These are phyloP conservation scores for Fistularia tabacaria DNA, from an alignment of 2,797 vertebrate genomes.

Conservation along the genomic window DNA sequence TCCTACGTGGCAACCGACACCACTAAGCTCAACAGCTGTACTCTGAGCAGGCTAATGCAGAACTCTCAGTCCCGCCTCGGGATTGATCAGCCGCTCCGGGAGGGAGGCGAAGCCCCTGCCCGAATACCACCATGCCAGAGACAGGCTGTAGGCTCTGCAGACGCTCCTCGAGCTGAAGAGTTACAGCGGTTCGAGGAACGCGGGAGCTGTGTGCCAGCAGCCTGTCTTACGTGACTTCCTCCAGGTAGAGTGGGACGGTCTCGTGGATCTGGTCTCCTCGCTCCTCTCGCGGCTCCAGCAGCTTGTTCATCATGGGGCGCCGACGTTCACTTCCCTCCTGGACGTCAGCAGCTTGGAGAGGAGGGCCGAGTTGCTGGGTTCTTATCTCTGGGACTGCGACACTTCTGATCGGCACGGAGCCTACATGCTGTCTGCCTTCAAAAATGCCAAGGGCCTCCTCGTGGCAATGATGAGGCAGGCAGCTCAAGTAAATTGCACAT, in stretches of 20 bases:
- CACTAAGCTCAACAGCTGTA: slow-evolving; percentile 52
- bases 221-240: slow-evolving; percentile 69
- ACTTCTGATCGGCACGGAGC: slow-evolving; percentile 41
- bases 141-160: slow-evolving; percentile 57
- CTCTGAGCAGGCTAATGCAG: slow-evolving; percentile 37
- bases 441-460: slow-evolving; percentile 73
- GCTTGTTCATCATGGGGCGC: slow-evolving; percentile 7
- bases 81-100: slow-evolving; percentile 15
- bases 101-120: slow-evolving; percentile 5
- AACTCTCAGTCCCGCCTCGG: slow-evolving; percentile 53
- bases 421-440: slow-evolving; percentile 79
- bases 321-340: slow-evolving; percentile 18
- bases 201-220: slow-evolving; percentile 12
- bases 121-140: slow-evolving; percentile 29
- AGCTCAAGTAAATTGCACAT: slow-evolving; percentile 45
- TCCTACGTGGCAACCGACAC: slow-evolving; percentile 51
- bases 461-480: slow-evolving; percentile 71
- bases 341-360: slow-evolving; percentile 60
- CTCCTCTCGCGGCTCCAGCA: slow-evolving; percentile 56
- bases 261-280: slow-evolving; percentile 46
- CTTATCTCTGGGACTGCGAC: slow-evolving; percentile 58
- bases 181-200: background rate
- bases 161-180: slow-evolving; percentile 20
- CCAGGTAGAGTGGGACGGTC: slow-evolving; percentile 64
- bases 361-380: slow-evolving; percentile 68